Evolutionary conservation across 2,888 invertebrate species (phyloP), one percentile per base, ranked within the genome.

Genomic region (Colletes collaris): DNA sequence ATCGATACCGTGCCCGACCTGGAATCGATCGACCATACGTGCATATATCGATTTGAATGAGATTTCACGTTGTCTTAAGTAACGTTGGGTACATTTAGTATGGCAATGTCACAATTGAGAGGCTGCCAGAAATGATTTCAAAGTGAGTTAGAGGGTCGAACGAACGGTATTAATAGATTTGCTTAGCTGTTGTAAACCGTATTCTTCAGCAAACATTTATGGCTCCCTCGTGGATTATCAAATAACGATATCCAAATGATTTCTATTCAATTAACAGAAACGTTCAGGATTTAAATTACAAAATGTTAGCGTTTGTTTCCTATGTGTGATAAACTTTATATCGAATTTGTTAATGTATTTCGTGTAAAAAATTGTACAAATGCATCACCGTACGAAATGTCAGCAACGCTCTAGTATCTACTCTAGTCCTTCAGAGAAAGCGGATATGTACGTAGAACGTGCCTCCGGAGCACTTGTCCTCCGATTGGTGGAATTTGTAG

Each of bases 141-240:
- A 84, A 85, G 75, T 76, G 66, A 89, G 85, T 74, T 84, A 84
- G 86, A 88, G 87, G 89, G 88, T 76, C 87, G 78, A 52, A 52
- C 78, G 63, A 60, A 40, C 35, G 73, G 40, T 88, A 88, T 89
- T 88, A 85, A 85, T 88, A 89, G 87, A 87, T 62, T 67, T 60
- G 67, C 59, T 69, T 82, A 63, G 70, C 46, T 16, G 62, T 65
- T 62, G 75, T 66, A 67, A 65, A 81, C 77, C 58, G 13, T 65
- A 44, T 78, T 74, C 63, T 55, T 13, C 58, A 65, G 58, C 59
- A 71, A 76, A 77, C 55, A 64, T 58, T 65, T n/a, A 10, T 27
- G 19, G 56, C 1, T 60, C 19, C 68, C 11, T 59, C 70, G 56
- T 67, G 13, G n/a, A 50, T 63, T 37, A 27, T 52, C 4, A 19